Conservation (phyloP, 1,140 invertebrate species). For the Nebria ingens region DNA sequence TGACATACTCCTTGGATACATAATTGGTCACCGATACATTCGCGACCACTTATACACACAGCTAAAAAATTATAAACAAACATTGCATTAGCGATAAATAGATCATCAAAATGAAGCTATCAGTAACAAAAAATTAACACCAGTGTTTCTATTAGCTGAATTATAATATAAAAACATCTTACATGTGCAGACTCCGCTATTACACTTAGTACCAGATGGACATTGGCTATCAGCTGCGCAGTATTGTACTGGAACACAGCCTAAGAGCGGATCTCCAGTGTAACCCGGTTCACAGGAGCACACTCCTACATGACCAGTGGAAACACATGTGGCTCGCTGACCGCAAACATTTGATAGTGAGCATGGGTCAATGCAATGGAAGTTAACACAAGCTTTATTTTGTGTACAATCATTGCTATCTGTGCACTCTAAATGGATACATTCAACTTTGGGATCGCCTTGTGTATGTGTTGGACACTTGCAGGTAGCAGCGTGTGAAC, state of each 20-base stretch:
- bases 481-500: slow-evolving; percentile 58
- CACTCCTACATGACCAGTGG: slow-evolving; percentile 61
- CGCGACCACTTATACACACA: slow-evolving; percentile 61
- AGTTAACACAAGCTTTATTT: slow-evolving; percentile 62
- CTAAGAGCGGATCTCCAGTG: slow-evolving; percentile 75
- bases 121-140: neutral
- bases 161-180: too few species aligned
- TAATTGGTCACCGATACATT: slow-evolving; percentile 69
- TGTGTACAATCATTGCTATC: slow-evolving; percentile 64
- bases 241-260: slow-evolving; percentile 68
- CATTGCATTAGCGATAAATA: slow-evolving; percentile 13
- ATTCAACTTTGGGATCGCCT: slow-evolving; percentile 61
- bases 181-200: slow-evolving; percentile 68
- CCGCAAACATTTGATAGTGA: slow-evolving; percentile 71
- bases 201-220: slow-evolving; percentile 66
- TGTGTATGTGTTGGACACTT: slow-evolving; percentile 63
- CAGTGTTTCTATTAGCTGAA: neutral
- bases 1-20: slow-evolving; percentile 71
- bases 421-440: slow-evolving; percentile 62
- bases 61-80: slow-evolving; percentile 34
- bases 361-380: slow-evolving; percentile 73
- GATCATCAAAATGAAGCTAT: slow-evolving; percentile 9
- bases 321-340: slow-evolving; percentile 59
- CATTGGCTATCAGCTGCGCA: slow-evolving; percentile 68
- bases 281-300: slow-evolving; percentile 72